phyloP scores from a whole-genome alignment of 2,888 invertebrate genomes.

The Allygus modestus region DNA sequence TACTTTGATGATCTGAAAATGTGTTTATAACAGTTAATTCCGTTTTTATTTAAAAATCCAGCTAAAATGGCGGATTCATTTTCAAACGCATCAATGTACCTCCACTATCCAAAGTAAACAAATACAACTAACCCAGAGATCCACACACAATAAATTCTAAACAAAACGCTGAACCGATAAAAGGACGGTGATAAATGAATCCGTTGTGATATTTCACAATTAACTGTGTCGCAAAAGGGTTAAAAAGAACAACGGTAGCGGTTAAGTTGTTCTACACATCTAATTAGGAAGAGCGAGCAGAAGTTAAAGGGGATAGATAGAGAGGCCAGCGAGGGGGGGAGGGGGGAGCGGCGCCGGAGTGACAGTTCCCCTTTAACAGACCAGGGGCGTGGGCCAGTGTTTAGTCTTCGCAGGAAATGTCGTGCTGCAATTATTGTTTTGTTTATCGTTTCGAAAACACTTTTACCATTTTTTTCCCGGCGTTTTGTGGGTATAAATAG shows the following conservation, averaged over 20 bases:
- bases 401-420: conserved; percentile 43
- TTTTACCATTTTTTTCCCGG: background rate
- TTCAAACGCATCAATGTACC: no score
- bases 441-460: conserved; percentile 31
- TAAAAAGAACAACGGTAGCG: conserved; percentile 47
- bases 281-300: conserved; percentile 37
- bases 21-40: no score
- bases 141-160: no score
- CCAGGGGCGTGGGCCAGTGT: conserved; percentile 43
- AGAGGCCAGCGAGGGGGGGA: background rate
- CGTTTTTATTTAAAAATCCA: no score
- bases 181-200: background rate
- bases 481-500: no score
- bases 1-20: no score
- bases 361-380: conserved; percentile 38
- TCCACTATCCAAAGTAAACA: no score
- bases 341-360: background rate
- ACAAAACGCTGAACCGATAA: no score
- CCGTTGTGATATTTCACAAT: conserved; percentile 40
- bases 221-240: conserved; percentile 26
- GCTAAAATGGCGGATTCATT: no score
- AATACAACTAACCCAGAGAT: no score
- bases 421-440: conserved; percentile 30
- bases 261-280: conserved; percentile 54
- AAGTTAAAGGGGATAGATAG: conserved; percentile 7